A percentile compares a stretch with the other conserved stretches of the same genome.
Conservation (phyloP, 2,888 invertebrate species). For the Patella ulyssiponensis region DNA sequence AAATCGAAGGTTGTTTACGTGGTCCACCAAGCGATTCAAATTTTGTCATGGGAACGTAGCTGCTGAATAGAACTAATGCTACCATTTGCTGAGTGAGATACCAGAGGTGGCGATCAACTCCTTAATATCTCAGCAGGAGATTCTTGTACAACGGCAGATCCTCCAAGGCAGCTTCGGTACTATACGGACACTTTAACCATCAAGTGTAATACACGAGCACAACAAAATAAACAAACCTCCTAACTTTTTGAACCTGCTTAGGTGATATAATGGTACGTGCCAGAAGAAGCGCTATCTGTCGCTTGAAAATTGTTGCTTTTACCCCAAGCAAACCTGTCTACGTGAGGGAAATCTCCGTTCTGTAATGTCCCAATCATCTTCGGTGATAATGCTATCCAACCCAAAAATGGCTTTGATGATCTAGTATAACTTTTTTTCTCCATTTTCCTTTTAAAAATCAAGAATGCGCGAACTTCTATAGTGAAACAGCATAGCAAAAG, state of each 20-base stretch:
- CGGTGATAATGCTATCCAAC: neutral
- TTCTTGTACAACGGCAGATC: neutral
- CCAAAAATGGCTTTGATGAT: neutral
- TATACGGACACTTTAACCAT: neutral
- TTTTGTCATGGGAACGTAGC: neutral
- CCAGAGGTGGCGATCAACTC: neutral
- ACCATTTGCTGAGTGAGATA: neutral
- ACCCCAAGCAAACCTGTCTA: neutral
- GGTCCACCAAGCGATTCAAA: no score
- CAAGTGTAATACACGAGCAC: neutral
- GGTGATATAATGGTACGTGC: neutral
- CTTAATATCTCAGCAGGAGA: neutral
- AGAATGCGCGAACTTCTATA: no score
- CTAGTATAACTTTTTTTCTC: no score
- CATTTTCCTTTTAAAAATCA: no score
- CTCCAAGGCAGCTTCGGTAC: neutral
- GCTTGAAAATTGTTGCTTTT: neutral
- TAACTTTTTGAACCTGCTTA: neutral
- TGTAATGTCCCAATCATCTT: neutral
- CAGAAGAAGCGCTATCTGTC: neutral
- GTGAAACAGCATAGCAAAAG: no score
- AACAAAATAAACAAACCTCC: neutral
- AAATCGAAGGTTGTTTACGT: no score
- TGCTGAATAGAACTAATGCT: neutral
- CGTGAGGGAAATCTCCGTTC: neutral